These are phyloP conservation scores for Hybos culiciformis DNA, from an alignment of 2,888 invertebrate genomes.

Conservation along the genomic window DNA sequence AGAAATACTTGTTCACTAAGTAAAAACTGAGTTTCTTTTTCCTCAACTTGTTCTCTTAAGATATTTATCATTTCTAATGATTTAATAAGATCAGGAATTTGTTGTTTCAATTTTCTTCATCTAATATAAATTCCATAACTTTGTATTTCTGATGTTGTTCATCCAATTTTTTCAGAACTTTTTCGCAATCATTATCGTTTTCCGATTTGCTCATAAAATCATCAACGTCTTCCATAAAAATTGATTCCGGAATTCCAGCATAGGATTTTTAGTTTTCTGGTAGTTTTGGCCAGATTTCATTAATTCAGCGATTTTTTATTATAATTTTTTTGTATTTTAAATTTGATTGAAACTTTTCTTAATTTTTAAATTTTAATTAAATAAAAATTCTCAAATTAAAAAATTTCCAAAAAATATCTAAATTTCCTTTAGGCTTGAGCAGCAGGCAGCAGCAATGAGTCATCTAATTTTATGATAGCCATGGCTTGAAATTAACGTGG, in stretches of 20 bases:
- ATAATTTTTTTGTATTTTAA: too few relatives aligned
- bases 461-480: too few relatives aligned
- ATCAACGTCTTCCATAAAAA: slow-evolving; percentile 91
- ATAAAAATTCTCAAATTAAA: too few relatives aligned
- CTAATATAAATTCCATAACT: slow-evolving; percentile 88
- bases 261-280: slow-evolving; percentile 42
- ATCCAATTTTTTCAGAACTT: slow-evolving; percentile 73
- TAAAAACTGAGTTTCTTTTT: slow-evolving; percentile 72
- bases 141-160: slow-evolving; percentile 94
- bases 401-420: too few relatives aligned
- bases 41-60: slow-evolving; percentile 64
- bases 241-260: slow-evolving; percentile 77
- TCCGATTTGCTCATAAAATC: slow-evolving; percentile 75
- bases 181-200: slow-evolving; percentile 69
- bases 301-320: too few relatives aligned
- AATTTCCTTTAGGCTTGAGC: too few relatives aligned
- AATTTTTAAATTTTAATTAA: too few relatives aligned
- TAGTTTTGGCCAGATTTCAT: too few relatives aligned
- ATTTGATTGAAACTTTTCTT: too few relatives aligned
- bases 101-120: slow-evolving; percentile 68
- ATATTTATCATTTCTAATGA: slow-evolving; percentile 86
- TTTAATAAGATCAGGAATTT: slow-evolving; percentile 88
- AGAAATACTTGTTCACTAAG: slow-evolving; percentile 84
- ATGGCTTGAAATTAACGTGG: too few relatives aligned
- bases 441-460: too few relatives aligned